These are phyloP conservation scores for Chiloscyllium punctatum DNA, from an alignment of 2,797 vertebrate species.

Conservation along the genomic window DNA sequence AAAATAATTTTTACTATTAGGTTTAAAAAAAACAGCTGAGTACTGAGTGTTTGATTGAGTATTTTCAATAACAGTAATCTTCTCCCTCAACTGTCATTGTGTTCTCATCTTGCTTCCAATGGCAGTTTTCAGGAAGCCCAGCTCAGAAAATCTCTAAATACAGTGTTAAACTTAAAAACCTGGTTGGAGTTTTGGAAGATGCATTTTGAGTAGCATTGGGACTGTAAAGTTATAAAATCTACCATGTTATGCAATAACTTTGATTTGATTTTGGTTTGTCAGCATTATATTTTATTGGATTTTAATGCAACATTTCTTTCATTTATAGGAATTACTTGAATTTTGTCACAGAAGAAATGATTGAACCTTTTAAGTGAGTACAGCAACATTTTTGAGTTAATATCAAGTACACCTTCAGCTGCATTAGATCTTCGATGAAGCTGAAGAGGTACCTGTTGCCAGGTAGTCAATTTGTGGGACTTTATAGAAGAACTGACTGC, in stretches of 20 bases:
- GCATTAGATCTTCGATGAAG: conserved; percentile 36
- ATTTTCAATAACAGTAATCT: neutral
- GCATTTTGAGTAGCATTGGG: neutral
- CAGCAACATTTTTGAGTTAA: neutral
- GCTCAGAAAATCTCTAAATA: neutral
- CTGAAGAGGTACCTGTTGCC: neutral
- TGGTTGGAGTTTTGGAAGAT: neutral
- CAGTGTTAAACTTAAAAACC: neutral
- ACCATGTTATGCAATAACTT: neutral
- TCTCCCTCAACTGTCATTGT: neutral
- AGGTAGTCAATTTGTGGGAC: neutral
- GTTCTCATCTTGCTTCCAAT: neutral
- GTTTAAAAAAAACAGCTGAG: neutral
- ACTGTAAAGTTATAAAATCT: neutral
- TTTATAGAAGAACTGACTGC: too few relatives aligned
- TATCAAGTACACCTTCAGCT: neutral
- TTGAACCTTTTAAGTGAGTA: conserved; percentile 86
- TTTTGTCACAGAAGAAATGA: conserved; percentile 98
- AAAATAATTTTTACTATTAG: neutral
- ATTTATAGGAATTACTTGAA: conserved; percentile 92
- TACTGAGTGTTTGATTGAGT: neutral
- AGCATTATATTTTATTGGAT: neutral
- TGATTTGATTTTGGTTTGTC: neutral
- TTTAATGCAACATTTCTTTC: conserved; percentile 37
- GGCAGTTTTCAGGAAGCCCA: neutral